These are phyloP conservation scores for Eupithecia inturbata DNA, from an alignment of 2,888 invertebrate genomes.

Conservation along the genomic window DNA sequence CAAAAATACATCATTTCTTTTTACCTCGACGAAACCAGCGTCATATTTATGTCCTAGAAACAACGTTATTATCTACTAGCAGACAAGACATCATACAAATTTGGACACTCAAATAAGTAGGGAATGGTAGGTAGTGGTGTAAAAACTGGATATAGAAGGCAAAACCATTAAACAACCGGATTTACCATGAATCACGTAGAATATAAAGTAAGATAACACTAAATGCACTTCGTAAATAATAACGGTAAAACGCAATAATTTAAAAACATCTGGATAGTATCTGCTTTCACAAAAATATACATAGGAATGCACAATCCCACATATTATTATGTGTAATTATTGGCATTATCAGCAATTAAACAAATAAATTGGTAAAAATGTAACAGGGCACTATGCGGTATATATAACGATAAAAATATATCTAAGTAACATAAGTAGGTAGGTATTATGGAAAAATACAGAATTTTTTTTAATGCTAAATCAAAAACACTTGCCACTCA, in stretches of 20 bases:
- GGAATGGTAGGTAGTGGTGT: not conserved
- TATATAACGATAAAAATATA: not conserved
- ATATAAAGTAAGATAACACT: not conserved
- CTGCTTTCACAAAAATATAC: not conserved
- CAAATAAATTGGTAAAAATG: conserved; percentile 8
- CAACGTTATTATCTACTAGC: conserved; percentile 8
- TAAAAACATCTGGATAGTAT: not conserved
- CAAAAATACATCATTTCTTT: conserved; percentile 44
- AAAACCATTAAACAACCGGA: not conserved
- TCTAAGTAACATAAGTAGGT: not conserved
- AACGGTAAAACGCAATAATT: not conserved
- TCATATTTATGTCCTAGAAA: conserved; percentile 50
- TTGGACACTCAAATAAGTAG: conserved; percentile 18
- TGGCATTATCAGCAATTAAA: conserved; percentile 9
- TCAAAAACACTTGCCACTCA: not conserved
- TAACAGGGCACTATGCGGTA: conserved; percentile 7
- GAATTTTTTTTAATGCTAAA: not conserved
- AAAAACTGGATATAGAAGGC: not conserved
- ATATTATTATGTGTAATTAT: not conserved
- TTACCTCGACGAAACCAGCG: conserved; percentile 56
- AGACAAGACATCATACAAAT: conserved; percentile 4
- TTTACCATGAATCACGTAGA: not conserved
- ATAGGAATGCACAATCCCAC: not conserved
- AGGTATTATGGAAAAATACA: not conserved
- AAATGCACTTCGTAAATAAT: not conserved